phyloP scores from a whole-genome alignment of 2,888 invertebrate genomes.

The Ennomos erosarius region DNA sequence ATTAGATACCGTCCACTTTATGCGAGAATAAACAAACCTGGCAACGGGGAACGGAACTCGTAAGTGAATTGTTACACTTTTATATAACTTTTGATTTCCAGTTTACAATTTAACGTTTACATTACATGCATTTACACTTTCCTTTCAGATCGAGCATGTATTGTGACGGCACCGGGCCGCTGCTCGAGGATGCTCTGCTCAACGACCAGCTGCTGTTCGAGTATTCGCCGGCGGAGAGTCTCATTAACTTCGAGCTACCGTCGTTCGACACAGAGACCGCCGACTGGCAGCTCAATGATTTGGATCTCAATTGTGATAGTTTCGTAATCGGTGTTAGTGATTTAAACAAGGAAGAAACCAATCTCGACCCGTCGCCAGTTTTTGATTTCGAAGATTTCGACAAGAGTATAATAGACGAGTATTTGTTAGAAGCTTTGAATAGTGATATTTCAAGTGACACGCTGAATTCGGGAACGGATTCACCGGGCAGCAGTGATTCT shows the following conservation, averaged over 20 bases:
- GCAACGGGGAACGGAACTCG: constrained; percentile 34
- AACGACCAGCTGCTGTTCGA: constrained; percentile 74
- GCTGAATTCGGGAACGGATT: constrained; percentile 55
- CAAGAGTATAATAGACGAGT: constrained; percentile 73
- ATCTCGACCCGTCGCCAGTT: constrained; percentile 57
- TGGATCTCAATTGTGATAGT: constrained; percentile 72
- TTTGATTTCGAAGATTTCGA: constrained; percentile 78
- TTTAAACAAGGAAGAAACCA: constrained; percentile 62
- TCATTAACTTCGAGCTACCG: constrained; percentile 78
- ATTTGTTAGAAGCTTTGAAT: constrained; percentile 67
- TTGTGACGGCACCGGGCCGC: constrained; percentile 61
- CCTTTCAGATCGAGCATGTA: constrained; percentile 68
- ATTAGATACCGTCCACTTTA: constrained; percentile 38
- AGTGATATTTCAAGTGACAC: constrained; percentile 66
- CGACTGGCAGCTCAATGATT: constrained; percentile 72
- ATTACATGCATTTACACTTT: not conserved
- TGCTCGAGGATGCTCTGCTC: constrained; percentile 68
- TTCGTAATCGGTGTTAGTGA: constrained; percentile 69
- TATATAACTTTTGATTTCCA: constrained; percentile 16
- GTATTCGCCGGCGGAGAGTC: constrained; percentile 76
- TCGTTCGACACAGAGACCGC: constrained; percentile 58
- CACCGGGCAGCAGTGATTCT: constrained; percentile 57
- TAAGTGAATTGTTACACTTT: constrained; percentile 28
- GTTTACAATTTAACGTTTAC: constrained; percentile 31
- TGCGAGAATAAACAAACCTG: constrained; percentile 37